These are phyloP conservation scores for Psittacus erithacus DNA, from an alignment of 2,113 vertebrate genomes.

Conservation along the genomic window DNA sequence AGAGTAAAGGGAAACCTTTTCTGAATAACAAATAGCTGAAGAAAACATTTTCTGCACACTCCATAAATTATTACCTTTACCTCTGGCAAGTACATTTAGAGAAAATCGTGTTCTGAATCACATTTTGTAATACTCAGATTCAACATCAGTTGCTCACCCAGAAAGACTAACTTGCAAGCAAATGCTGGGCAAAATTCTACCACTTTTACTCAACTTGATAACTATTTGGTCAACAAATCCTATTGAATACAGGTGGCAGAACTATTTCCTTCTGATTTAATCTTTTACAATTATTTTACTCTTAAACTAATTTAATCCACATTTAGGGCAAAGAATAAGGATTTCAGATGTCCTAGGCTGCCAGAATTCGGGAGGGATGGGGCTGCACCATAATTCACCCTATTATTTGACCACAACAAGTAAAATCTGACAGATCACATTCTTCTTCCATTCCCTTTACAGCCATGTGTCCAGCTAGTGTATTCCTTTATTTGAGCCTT, in stretches of 20 bases:
- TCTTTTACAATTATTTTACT: background rate
- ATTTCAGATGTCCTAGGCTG: background rate
- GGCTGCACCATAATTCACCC: background rate
- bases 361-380: background rate
- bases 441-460: background rate
- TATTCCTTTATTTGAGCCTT: background rate
- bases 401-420: background rate
- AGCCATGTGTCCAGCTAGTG: background rate
- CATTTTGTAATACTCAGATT: background rate
- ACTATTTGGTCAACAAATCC: background rate
- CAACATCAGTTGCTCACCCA: background rate
- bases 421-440: constrained; percentile 12
- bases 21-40: constrained; percentile 59
- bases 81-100: constrained; percentile 55
- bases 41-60: constrained; percentile 58
- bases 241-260: background rate
- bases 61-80: constrained; percentile 68
- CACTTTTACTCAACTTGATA: background rate
- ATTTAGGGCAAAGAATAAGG: background rate
- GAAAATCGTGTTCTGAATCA: constrained; percentile 50
- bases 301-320: background rate
- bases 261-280: background rate
- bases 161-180: background rate
- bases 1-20: constrained; percentile 36
- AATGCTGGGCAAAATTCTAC: background rate